Conservation (phyloP, 2,113 vertebrate species). For the Nettapus auritus region DNA sequence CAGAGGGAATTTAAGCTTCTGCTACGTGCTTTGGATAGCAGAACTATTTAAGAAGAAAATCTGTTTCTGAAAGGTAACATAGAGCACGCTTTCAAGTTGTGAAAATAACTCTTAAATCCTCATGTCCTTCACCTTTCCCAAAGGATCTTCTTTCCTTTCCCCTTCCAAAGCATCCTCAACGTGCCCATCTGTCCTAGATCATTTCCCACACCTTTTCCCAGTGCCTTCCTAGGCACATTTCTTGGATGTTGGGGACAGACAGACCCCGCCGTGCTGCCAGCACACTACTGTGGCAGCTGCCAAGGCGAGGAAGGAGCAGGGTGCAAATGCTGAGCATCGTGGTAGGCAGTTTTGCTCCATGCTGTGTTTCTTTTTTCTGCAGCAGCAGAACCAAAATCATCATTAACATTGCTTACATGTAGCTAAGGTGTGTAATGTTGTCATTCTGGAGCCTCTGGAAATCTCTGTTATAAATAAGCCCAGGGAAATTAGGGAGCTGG, state of each 20-base stretch:
- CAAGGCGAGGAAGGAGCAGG: background rate
- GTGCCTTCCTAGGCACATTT: background rate
- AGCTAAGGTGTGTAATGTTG: background rate
- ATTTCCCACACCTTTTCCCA: background rate
- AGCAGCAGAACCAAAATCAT: background rate
- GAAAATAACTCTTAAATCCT: background rate
- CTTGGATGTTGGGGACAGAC: background rate
- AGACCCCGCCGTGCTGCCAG: background rate
- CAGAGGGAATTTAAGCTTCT: background rate
- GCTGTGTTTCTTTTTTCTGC: background rate
- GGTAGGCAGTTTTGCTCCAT: background rate
- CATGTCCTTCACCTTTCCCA: background rate
- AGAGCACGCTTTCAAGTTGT: background rate
- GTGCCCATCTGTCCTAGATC: fast-evolving
- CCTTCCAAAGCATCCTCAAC: background rate
- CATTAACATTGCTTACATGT: background rate
- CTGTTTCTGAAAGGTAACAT: background rate
- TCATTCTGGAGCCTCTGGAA: background rate
- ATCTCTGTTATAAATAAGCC: background rate
- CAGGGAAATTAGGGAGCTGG: background rate
- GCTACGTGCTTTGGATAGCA: background rate
- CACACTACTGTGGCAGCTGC: background rate
- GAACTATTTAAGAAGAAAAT: background rate
- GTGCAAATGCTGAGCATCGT: background rate
- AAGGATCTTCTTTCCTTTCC: background rate